Conservation (phyloP, 2,113 vertebrate genomes). For the Scophthalmus maximus region DNA sequence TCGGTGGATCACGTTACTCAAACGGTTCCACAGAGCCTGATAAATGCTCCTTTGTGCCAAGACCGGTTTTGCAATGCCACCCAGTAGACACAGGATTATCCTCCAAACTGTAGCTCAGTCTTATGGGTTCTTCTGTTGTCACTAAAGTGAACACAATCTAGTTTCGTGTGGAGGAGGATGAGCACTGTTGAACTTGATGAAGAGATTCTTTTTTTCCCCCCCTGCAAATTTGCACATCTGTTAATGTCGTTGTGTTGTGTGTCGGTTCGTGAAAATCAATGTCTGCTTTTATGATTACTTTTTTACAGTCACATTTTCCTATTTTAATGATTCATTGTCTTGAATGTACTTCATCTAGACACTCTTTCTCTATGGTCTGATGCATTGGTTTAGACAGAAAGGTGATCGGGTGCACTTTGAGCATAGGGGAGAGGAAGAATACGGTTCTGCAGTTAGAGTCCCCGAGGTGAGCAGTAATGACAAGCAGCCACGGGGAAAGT, state of each 20-base stretch:
- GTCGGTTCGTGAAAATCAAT: too few relatives aligned
- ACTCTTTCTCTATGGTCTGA: too few relatives aligned
- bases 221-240: too few relatives aligned
- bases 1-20: slow-evolving; percentile 10
- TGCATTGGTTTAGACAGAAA: neutral
- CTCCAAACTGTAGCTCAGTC: neutral
- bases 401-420: neutral
- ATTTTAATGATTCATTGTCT: too few relatives aligned
- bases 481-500: slow-evolving; percentile 6
- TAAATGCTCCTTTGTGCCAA: slow-evolving; percentile 27
- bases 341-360: too few relatives aligned
- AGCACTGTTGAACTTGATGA: too few relatives aligned
- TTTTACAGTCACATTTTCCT: too few relatives aligned
- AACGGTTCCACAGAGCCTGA: slow-evolving; percentile 1
- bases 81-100: slow-evolving; percentile 5
- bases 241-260: too few relatives aligned
- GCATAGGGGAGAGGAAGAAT: neutral
- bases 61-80: slow-evolving; percentile 41
- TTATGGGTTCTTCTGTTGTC: neutral
- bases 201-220: too few relatives aligned
- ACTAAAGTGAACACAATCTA: too few relatives aligned
- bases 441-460: slow-evolving; percentile 5
- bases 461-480: neutral
- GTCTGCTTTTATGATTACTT: too few relatives aligned
- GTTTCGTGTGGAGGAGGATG: too few relatives aligned